Percentiles rank a stretch among this genome's conserved stretches.
Evolutionary conservation across 2,113 vertebrate species (phyloP).

Genomic region (Sebastes schlegelii): DNA sequence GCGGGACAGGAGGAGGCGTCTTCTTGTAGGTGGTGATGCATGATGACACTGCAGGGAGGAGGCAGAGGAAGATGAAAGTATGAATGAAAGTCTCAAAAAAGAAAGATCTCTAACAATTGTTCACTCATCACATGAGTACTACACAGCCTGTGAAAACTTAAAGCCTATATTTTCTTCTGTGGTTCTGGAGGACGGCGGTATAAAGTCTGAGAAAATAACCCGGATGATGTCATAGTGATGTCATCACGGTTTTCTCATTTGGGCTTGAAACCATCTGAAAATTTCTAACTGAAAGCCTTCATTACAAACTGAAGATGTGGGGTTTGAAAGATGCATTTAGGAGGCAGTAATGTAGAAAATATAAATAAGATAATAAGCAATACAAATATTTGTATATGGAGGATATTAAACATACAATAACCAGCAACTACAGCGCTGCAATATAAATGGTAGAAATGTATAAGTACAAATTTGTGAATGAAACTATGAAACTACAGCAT

Average conservation of each 20-base stretch:
- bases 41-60: slow-evolving; percentile 90
- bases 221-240: neutral
- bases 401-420: neutral
- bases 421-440: neutral
- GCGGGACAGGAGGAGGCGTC: slow-evolving; percentile 97
- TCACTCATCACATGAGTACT: neutral
- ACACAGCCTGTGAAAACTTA: neutral
- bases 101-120: too few species aligned
- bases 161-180: neutral
- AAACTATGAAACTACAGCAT: neutral
- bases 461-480: neutral
- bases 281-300: neutral
- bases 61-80: neutral
- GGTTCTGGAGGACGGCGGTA: neutral
- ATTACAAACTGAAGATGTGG: neutral
- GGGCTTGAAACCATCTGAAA: neutral
- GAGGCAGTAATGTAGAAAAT: neutral
- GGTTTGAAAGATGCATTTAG: neutral
- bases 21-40: slow-evolving; percentile 99
- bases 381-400: neutral
- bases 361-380: neutral
- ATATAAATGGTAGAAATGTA: neutral
- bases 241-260: neutral
- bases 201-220: neutral
- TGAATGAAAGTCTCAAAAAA: neutral